Evolutionary conservation across 2,888 invertebrate genomes (phyloP), one percentile per base, ranked within the genome.

Genomic region (Scaptodrosophila latifasciaeformis): DNA sequence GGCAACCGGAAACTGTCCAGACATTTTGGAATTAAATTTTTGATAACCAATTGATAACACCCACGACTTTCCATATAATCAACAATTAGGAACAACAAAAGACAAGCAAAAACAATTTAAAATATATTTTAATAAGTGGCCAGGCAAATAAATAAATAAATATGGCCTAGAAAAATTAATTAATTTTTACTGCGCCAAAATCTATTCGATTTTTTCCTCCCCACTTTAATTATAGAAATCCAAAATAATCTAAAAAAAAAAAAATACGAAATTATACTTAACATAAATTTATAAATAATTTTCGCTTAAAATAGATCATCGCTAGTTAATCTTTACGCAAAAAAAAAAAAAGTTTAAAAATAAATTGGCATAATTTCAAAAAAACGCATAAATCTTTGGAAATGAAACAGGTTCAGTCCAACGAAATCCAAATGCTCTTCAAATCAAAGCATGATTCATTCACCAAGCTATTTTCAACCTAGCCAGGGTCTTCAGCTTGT

Each of bases 21-120:
- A 75, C 74, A 58, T 59, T 50, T 54, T 59, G 51, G 42, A 53
- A 62, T 49, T 52, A 24, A 52, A 50, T 47, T 15, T 64, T 49
- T 74, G 71, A 77, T 74, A 75, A 74, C 77, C 74, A n/a, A 67
- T 64, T 75, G 74, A 78, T 75, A 78, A 75, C 74, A 71, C 74
- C 74, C 74, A 71, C 74, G 66, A 75, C 70, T 70, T 66, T 78
- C 46, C 43, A 65, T 55, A 18, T 17, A 15, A 9, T 51, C 29
- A 45, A 40, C 49, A 63, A 67, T 59, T 55, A 51, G 47, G 50
- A 54, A 53, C 45, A 58, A 52, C 34, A 49, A 61, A 59, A 42
- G 44, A 46, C 19, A 46, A n/a, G 12, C 49, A 49, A 40, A 34
- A 27, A 53, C 53, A 53, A 34, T 12, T 0, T 34, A 6, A 1